Percentiles rank a stretch among this genome's conserved stretches.
Evolutionary conservation across 2,888 invertebrate species (phyloP).

Genomic region (Melinopterus prodromus): DNA sequence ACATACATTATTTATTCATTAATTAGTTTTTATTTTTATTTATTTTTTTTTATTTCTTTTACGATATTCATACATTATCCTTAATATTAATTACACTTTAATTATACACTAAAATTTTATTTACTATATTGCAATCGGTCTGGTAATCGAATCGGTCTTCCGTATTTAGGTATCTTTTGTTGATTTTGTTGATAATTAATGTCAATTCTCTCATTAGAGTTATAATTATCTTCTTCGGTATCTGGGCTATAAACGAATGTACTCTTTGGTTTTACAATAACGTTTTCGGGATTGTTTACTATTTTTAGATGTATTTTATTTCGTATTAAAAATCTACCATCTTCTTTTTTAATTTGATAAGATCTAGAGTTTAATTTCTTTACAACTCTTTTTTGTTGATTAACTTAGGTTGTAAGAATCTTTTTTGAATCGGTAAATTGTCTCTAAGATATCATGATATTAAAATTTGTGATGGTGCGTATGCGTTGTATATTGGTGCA

Average conservation of each 20-base stretch:
- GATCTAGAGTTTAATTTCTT: neutral
- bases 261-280: neutral
- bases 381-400: constrained; percentile 20
- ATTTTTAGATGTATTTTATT: neutral
- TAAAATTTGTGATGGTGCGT: constrained; percentile 28
- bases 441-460: constrained; percentile 30
- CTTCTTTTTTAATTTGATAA: constrained; percentile 4
- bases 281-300: neutral
- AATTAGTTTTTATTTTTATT: too few relatives aligned
- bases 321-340: neutral
- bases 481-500: constrained; percentile 27
- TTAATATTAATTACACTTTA: too few relatives aligned
- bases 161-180: too few relatives aligned
- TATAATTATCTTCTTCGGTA: neutral
- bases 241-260: neutral
- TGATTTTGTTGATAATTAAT: too few relatives aligned
- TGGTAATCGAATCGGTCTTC: too few relatives aligned
- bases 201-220: too few relatives aligned
- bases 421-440: constrained; percentile 27
- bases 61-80: too few relatives aligned
- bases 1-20: too few relatives aligned
- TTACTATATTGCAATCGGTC: too few relatives aligned
- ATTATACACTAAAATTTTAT: too few relatives aligned
- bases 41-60: too few relatives aligned
- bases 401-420: constrained; percentile 25